Conservation (phyloP, 2,797 vertebrate species). For the Enteromius thamalakanensis region DNA sequence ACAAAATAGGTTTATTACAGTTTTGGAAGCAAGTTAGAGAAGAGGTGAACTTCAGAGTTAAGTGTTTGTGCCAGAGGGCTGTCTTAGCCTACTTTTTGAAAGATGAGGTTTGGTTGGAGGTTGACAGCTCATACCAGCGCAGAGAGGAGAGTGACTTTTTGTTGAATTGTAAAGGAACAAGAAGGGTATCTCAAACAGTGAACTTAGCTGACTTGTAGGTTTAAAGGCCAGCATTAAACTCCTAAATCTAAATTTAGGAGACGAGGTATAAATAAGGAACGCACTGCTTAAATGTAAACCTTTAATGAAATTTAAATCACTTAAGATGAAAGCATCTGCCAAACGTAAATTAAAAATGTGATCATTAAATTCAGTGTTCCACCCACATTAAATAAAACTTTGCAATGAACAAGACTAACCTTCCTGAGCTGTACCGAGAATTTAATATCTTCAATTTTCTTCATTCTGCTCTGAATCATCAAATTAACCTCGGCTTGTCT, state of each 20-base stretch:
- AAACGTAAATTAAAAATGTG: background rate
- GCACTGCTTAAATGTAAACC: background rate
- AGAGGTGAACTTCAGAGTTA: background rate
- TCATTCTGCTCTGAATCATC: constrained; percentile 15
- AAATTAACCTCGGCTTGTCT: background rate
- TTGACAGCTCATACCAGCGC: background rate
- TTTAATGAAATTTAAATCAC: background rate
- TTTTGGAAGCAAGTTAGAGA: background rate
- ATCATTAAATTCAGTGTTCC: background rate
- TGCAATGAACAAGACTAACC: constrained; percentile 4
- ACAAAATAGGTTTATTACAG: background rate
- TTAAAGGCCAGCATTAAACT: background rate
- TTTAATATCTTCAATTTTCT: constrained; percentile 25
- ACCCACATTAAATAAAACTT: background rate
- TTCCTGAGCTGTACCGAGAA: background rate
- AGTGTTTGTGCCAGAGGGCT: background rate
- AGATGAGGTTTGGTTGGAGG: background rate
- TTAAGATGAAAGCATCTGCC: background rate
- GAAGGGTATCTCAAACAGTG: background rate
- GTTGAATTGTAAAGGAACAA: background rate
- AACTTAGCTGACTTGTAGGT: background rate
- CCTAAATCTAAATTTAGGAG: background rate
- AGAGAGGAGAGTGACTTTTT: background rate
- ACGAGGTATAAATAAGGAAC: background rate
- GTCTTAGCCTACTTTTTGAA: too few relatives aligned